Base-by-base conservation (phyloP, 1,140 invertebrate genomes). In the Drosophila truncata region DNA sequence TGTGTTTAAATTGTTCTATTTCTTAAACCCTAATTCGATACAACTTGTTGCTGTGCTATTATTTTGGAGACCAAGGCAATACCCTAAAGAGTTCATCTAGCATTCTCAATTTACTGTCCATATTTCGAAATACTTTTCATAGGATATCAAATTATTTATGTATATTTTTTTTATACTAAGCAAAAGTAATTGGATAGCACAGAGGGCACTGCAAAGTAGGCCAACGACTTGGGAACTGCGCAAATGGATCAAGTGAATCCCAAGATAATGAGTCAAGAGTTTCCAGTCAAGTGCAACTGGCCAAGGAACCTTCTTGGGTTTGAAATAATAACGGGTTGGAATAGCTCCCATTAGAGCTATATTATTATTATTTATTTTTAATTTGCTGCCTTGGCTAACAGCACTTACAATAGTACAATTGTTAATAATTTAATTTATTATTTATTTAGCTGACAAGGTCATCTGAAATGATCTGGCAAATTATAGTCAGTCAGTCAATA, bases 161-260 rank as follows among this genome's bases (percentile, higher is more conserved):
- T 50, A 31, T 16, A 4, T 54, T 10, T 80, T 50, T 50, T 49
- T 46, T 33, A 42, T 76, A 60, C 16, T 52, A 66, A 69, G 64
- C 61, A 54, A 61, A 73, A 13, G 58, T 54, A 86, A 78, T 33
- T 74, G 63, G 71, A 85, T 67, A 85, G 66, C 66, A 52, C 49
- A 52, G 63, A 52, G 63, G 61, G 71, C 69, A 62, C 37, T 71
- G 29, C 79, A 14, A 90, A 90, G 44, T 88, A 78, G 84, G 84
- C 78, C 85, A 90, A 84, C 85, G 83, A 90, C 83, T 66, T 60
- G 37, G 41, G 20, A 52, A 41, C 54, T 50, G 31, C 54, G 66
- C 44, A 46, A 69, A 57, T 65, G 60, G 41, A 49, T 65, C 52
- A 7, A 66, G 41, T 57, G 58, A 55, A 64, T 60, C 57, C 44